These are phyloP conservation scores for Globodera rostochiensis DNA, from an alignment of 1,140 invertebrate species.

Conservation along the genomic window DNA sequence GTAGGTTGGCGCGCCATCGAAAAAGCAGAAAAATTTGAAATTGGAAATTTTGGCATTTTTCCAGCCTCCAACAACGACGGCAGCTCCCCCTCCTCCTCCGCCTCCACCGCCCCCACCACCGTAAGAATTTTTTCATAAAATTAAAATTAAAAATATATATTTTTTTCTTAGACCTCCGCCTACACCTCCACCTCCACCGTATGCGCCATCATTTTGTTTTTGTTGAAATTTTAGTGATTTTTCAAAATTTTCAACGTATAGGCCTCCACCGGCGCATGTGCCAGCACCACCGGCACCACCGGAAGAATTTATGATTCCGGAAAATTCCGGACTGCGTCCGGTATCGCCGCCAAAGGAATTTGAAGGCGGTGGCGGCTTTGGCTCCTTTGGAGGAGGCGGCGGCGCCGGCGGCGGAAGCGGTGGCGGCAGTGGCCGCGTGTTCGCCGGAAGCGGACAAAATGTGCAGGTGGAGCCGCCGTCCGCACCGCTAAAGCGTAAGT, in stretches of 20 bases:
- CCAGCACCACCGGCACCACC: constrained; percentile 34
- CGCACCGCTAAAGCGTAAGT: constrained; percentile 38
- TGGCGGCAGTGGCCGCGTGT: constrained; percentile 32
- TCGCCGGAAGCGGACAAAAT: constrained; percentile 29
- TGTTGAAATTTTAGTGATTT: background rate
- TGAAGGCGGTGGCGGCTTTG: constrained; percentile 51
- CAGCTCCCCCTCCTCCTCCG: background rate
- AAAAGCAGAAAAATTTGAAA: too few relatives aligned
- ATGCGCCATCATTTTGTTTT: background rate
- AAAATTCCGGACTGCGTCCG: constrained; percentile 63
- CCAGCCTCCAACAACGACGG: background rate
- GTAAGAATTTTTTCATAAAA: constrained; percentile 11
- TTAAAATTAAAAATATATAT: background rate
- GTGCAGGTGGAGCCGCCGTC: constrained; percentile 38
- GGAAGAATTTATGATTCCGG: constrained; percentile 57
- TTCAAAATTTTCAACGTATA: background rate
- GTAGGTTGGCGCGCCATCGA: background rate
- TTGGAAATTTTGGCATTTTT: background rate
- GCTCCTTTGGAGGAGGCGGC: constrained; percentile 39
- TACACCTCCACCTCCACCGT: constrained; percentile 1
- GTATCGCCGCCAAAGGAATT: constrained; percentile 63
- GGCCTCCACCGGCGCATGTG: constrained; percentile 20
- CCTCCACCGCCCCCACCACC: constrained; percentile 12
- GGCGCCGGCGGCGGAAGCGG: constrained; percentile 37
- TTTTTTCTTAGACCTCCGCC: constrained; percentile 5